These are phyloP conservation scores for Hystrix brachyura DNA, from an alignment of 2,113 vertebrate genomes.

Conservation along the genomic window DNA sequence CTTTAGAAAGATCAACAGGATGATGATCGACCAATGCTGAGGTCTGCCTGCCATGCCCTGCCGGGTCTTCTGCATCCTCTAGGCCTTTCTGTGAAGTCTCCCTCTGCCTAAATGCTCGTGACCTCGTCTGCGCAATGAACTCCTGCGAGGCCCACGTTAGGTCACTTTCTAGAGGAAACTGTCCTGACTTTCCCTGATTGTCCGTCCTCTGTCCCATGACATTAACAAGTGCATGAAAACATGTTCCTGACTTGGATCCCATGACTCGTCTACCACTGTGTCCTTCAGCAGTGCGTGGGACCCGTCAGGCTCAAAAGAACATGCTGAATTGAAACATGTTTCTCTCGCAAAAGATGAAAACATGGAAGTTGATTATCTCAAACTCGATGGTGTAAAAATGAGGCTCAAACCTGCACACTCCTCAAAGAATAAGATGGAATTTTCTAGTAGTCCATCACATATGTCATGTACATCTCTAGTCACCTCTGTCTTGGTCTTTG, in stretches of 20 bases:
- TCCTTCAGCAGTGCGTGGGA: neutral
- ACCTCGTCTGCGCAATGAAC: neutral
- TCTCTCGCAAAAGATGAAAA: slow-evolving; percentile 21
- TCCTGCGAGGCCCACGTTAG: neutral
- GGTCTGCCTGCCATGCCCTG: neutral
- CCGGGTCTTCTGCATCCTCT: neutral
- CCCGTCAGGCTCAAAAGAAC: neutral
- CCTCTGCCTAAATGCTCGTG: neutral
- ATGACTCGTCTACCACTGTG: accelerated
- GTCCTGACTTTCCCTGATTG: neutral
- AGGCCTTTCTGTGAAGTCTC: neutral
- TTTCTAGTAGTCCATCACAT: neutral
- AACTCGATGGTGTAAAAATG: neutral
- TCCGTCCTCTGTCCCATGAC: neutral
- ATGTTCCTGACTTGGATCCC: neutral
- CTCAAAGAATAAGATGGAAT: neutral
- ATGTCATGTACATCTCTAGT: neutral
- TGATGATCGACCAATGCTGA: neutral
- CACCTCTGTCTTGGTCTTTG: neutral
- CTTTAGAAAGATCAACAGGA: neutral
- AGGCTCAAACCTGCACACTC: neutral
- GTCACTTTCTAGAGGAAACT: neutral
- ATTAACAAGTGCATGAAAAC: neutral
- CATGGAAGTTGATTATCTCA: neutral
- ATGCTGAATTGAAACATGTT: neutral